Evolutionary conservation across 2,888 invertebrate species (phyloP), one percentile per base, ranked within the genome.

Genomic region (Nemotelus pantherinus): DNA sequence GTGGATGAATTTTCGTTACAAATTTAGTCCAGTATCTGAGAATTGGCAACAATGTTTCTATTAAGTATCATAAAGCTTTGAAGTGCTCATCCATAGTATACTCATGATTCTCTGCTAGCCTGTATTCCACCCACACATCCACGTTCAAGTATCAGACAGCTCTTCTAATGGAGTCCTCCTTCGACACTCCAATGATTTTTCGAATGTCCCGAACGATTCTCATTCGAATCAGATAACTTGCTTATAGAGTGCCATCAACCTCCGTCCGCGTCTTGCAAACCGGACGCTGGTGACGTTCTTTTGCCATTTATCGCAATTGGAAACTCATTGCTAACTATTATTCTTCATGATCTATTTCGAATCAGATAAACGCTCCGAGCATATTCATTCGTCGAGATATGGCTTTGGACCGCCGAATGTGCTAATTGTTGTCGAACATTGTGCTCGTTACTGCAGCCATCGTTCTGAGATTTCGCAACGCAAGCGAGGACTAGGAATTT

Each of bases 351-450:
- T 25, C 67, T 47, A 39, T 48, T 25, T 67, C 43, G 44, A 47
- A 25, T n/a, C 25, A 67, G 67, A 67, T 48, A 67, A 67, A 67
- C n/a, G 64, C 67, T 9, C 48, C 3, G 48, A 48, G 67, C 48
- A 39, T 48, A 48, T 67, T 67, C 67, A 25, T 47, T 48, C 25
- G 48, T 39, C 50, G 67, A 47, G n/a, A 58, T 47, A 58, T 57
- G 3, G 57, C 57, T n/a, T 57, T 25, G 10, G 45, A 58, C 57
- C 44, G 45, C 57, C 25, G 44, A 57, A 72, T n/a, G 74, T 44
- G 74, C 74, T 74, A 74, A 74, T 74, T 74, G 74, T 63, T 50
- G 45, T 41, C 47, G 48, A 50, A 63, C 63, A 63, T 60, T 55
- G 44, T 50, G 48, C 63, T 74, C 43, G 60, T 39, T 48, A 53